Evolutionary conservation across 1,140 invertebrate species (phyloP), one percentile per base, ranked within the genome.

Genomic region (Temnothorax nylanderi): DNA sequence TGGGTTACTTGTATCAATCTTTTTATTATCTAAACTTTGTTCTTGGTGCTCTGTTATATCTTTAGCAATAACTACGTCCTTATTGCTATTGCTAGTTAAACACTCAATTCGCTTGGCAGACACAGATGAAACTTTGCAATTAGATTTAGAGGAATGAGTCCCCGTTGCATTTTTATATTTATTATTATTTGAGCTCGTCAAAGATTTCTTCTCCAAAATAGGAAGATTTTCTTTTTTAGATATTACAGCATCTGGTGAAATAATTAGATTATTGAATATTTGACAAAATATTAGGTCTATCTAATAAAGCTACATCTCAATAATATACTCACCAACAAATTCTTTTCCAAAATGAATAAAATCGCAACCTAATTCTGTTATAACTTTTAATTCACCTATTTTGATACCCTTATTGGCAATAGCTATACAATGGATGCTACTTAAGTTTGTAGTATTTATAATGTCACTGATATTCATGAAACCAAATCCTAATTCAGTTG

Each of bases 331-430:
- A 96, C 95, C 94, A 82, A 96, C 85, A 90, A 95, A 96, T 89
- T 96, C 94, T 91, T 93, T 95, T 47, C 95, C 95, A 91, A 96
- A 96, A 87, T 96, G 95, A 54, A 95, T 91, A 86, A 89, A 92
- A 81, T 95, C 95, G 89, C 93, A 95, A 11, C 95, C 96, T 60
- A 96, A 94, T 92, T 96, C 95, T 51, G 94, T 71, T 16, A 93
- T 93, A 10, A 96, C 90, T 91, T 94, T 95, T 16, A 96, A 85
- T 75, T 94, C 93, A 0, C 93, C 94, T 34, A 93, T 92, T 93
- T 94, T 95, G 13, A 95, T 94, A 1, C 93, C 93, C 90, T 94
- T 95, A 76, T 94, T 93, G 7, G 92, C 64, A 64, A 95, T 90
- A 26, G 80, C 88, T 51, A 95, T 85, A 81, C 88, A 72, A 69